These are phyloP conservation scores for Agrochola lota DNA, from an alignment of 2,888 invertebrate species.

Conservation along the genomic window DNA sequence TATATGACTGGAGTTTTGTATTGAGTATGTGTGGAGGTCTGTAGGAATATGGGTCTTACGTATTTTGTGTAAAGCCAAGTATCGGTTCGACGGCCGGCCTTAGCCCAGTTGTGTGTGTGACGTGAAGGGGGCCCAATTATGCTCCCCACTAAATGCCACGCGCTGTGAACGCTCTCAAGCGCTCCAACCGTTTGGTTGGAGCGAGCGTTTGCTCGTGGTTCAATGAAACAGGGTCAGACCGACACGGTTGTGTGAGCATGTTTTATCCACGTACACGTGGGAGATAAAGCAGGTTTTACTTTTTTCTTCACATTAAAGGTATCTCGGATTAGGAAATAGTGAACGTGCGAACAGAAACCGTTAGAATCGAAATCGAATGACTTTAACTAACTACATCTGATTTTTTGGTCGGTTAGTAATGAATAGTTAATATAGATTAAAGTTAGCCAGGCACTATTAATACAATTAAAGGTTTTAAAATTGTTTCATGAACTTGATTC, in stretches of 20 bases:
- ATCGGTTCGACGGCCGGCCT: constrained; percentile 87
- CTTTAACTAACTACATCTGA: not conserved
- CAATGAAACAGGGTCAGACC: constrained; percentile 79
- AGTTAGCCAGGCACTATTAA: not conserved
- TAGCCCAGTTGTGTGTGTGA: constrained; percentile 87
- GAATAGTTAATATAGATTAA: no score
- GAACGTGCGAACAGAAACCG: constrained; percentile 40
- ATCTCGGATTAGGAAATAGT: constrained; percentile 58
- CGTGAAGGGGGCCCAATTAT: constrained; percentile 85
- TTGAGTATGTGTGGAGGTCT: constrained; percentile 58
- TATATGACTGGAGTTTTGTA: constrained; percentile 49
- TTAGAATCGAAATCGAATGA: constrained; percentile 19
- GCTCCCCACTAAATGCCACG: constrained; percentile 76
- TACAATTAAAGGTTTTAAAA: not conserved
- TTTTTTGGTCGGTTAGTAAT: no score
- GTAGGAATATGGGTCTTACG: constrained; percentile 70
- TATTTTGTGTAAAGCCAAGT: constrained; percentile 71
- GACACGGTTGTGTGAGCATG: constrained; percentile 67
- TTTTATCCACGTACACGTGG: constrained; percentile 61
- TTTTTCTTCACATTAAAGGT: constrained; percentile 48
- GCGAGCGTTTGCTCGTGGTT: constrained; percentile 73
- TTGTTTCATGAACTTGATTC: constrained; percentile 15
- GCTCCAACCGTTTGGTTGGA: constrained; percentile 68
- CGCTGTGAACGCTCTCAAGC: constrained; percentile 77
- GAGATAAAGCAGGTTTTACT: constrained; percentile 68